Percentiles rank a stretch among this genome's conserved stretches.
These are phyloP conservation scores for Helicoverpa armigera DNA, from an alignment of 1,140 invertebrate species.

Conservation along the genomic window DNA sequence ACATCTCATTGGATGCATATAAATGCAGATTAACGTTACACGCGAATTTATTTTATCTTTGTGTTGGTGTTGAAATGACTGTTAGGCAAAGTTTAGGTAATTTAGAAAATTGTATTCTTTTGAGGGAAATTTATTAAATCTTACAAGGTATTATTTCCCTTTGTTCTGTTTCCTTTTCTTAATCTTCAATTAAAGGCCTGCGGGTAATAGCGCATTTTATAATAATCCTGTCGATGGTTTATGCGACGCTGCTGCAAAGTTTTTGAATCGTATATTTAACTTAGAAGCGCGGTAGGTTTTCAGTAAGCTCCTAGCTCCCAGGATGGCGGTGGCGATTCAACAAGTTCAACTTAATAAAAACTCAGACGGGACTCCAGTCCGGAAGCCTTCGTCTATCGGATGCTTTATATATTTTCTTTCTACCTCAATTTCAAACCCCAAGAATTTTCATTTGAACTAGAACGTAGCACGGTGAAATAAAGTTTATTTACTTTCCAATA, in stretches of 20 bases:
- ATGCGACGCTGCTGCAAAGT: neutral
- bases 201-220: neutral
- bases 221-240: slow-evolving; percentile 17
- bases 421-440: slow-evolving; percentile 14
- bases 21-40: slow-evolving; percentile 23
- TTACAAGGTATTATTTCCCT: too few relatives aligned
- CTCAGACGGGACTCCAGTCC: slow-evolving; percentile 30
- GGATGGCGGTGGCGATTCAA: slow-evolving; percentile 45
- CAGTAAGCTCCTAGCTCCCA: neutral
- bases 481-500: neutral
- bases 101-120: neutral
- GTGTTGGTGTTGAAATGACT: neutral
- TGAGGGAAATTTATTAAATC: neutral
- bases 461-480: neutral
- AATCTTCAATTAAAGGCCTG: neutral
- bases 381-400: slow-evolving; percentile 44
- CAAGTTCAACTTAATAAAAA: slow-evolving; percentile 58
- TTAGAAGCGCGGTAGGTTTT: slow-evolving; percentile 14
- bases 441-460: slow-evolving; percentile 16
- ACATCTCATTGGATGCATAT: slow-evolving; percentile 31
- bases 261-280: slow-evolving; percentile 32
- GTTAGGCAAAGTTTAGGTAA: neutral
- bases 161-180: neutral
- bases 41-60: neutral
- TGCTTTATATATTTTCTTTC: slow-evolving; percentile 24